These are phyloP conservation scores for Hanleya hanleyi DNA, from an alignment of 2,888 invertebrate genomes.

Conservation along the genomic window DNA sequence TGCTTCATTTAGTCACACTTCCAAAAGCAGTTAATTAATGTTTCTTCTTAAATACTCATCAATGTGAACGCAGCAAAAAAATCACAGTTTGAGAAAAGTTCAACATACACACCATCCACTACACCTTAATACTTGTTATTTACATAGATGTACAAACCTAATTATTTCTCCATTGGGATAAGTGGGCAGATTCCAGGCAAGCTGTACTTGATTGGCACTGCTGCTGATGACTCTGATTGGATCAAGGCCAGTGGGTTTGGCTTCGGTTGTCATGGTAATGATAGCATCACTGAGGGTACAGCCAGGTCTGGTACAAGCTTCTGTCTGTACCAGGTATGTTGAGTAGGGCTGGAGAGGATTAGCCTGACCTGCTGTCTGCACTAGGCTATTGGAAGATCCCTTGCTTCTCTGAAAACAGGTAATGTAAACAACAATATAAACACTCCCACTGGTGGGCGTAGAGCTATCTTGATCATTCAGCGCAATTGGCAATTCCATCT, in stretches of 20 bases:
- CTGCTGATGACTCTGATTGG: constrained; percentile 41
- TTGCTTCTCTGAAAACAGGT: neutral
- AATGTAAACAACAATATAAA: too few relatives aligned
- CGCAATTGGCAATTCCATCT: too few relatives aligned
- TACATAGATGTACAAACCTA: constrained; percentile 56
- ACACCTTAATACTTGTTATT: too few relatives aligned
- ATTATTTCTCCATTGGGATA: constrained; percentile 58
- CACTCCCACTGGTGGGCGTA: too few relatives aligned
- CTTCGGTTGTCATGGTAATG: constrained; percentile 46
- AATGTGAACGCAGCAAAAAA: too few relatives aligned
- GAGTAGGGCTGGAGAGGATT: constrained; percentile 52
- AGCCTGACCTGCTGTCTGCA: constrained; percentile 47
- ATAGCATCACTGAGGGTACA: constrained; percentile 55
- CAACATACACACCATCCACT: too few relatives aligned
- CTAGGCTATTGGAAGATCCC: constrained; percentile 16
- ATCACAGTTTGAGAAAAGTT: too few relatives aligned
- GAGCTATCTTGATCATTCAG: too few relatives aligned
- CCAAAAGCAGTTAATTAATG: too few relatives aligned
- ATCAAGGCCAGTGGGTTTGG: constrained; percentile 56
- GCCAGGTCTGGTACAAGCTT: constrained; percentile 62
- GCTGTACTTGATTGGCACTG: constrained; percentile 48
- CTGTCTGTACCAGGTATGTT: constrained; percentile 50
- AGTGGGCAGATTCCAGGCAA: constrained; percentile 56
- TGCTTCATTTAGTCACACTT: too few relatives aligned
- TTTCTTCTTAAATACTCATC: too few relatives aligned